Evolutionary conservation across 1,140 invertebrate genomes (phyloP), one percentile per base, ranked within the genome.

Genomic region (Phocides pigmalion): DNA sequence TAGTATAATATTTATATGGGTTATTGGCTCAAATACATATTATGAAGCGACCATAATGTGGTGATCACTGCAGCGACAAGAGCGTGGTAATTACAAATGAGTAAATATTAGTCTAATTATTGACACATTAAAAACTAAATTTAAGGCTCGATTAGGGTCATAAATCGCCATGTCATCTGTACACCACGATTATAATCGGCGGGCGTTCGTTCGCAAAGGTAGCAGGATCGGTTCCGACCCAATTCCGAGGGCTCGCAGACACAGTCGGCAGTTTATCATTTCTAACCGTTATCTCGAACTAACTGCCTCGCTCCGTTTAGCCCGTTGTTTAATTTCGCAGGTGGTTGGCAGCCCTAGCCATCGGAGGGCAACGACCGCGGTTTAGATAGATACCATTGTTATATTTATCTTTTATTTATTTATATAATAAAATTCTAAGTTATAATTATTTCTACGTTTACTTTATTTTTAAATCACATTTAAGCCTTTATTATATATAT

Each of bases 191-290:
- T 74, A 68, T 62, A 66, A 74, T 76, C 70, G 61, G 46, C 28
- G 9, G 22, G 53, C 54, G 62, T 50, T 37, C 53, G n/a, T 46
- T 14, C 25, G 50, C 37, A 64, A 56, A 59, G 39, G 67, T 66
- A 70, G 65, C 71, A 58, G 63, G 68, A 63, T 72, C 66, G 74
- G 71, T 77, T 72, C 69, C 74, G 69, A 76, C 71, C 76, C 64
- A 74, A 74, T 74, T 74, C 63, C 51, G 61, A 62, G 41, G 37
- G 28, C 41, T 32, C 15, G 49, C 49, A 49, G 46, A 35, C 49
- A 58, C 62, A 62, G 50, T 50, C 72, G 64, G 72, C 74, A 74
- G 74, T 81, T 77, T 83, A 83, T 83, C 81, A 78, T 75, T 72
- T 72, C 54, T 64, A 71, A 68, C 79, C 77, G 81, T 81, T 83